These are phyloP conservation scores for Cylindroiulus punctatus DNA, from an alignment of 2,888 invertebrate genomes.

Conservation along the genomic window DNA sequence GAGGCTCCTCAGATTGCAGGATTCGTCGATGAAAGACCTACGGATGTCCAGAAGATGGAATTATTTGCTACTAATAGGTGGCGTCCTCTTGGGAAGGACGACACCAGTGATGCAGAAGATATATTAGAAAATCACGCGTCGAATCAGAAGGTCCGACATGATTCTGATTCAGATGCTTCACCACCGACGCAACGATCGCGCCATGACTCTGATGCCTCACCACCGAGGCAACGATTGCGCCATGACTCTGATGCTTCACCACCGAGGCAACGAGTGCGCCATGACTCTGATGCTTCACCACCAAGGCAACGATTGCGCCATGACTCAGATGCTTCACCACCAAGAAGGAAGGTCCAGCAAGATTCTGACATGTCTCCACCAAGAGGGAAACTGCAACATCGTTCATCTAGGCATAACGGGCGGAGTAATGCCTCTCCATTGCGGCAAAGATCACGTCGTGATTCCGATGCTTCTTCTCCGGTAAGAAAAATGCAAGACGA, in stretches of 20 bases:
- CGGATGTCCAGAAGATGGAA: slow-evolving; percentile 68
- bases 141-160: neutral
- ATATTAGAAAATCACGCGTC: neutral
- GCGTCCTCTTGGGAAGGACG: slow-evolving; percentile 57
- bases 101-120: slow-evolving; percentile 57
- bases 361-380: slow-evolving; percentile 59
- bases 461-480: neutral
- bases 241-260: slow-evolving; percentile 58
- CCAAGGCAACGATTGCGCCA: slow-evolving; percentile 59
- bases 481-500: slow-evolving; percentile 57
- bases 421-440: neutral
- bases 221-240: slow-evolving; percentile 59
- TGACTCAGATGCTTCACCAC: slow-evolving; percentile 62
- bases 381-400: slow-evolving; percentile 56
- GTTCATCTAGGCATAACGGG: too few relatives aligned
- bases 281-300: slow-evolving; percentile 63
- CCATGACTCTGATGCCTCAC: slow-evolving; percentile 62
- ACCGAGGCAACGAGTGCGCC: slow-evolving; percentile 58
- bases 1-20: slow-evolving; percentile 91
- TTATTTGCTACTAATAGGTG: slow-evolving; percentile 62
- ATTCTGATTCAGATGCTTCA: neutral
- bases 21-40: slow-evolving; percentile 83
- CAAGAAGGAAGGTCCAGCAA: slow-evolving; percentile 59
- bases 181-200: neutral
- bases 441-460: neutral